phyloP scores from a whole-genome alignment of 2,888 invertebrate species.

The Patella ulyssiponensis region DNA sequence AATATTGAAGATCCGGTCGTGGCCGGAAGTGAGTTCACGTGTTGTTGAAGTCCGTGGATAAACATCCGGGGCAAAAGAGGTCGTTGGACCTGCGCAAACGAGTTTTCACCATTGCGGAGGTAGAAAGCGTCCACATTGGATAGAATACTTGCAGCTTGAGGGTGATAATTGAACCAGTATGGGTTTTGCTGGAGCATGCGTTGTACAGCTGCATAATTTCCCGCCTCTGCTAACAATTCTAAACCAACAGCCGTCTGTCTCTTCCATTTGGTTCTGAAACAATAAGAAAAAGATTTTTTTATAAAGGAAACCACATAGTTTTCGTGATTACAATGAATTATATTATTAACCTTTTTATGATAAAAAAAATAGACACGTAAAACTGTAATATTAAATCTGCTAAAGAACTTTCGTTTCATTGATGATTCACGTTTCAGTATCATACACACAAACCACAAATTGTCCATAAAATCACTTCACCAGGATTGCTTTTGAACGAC shows the following conservation, averaged over 20 bases:
- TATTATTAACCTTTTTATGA: no score
- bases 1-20: constrained; percentile 48
- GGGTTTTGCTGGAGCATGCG: constrained; percentile 78
- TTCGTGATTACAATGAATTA: no score
- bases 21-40: constrained; percentile 56
- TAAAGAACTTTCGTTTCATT: no score
- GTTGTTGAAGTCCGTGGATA: constrained; percentile 62
- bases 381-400: no score
- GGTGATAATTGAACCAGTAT: constrained; percentile 72
- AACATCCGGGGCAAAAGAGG: constrained; percentile 68
- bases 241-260: constrained; percentile 97
- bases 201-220: constrained; percentile 98
- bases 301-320: no score
- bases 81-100: constrained; percentile 48
- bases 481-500: neutral
- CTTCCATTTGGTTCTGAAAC: constrained; percentile 96
- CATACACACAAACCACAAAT: no score
- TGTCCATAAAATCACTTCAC: no score
- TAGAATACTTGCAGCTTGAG: constrained; percentile 62
- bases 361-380: no score
- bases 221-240: constrained; percentile 96
- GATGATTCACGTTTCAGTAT: no score
- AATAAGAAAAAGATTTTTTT: neutral
- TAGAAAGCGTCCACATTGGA: constrained; percentile 66
- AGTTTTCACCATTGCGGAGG: constrained; percentile 50